Percentiles rank a stretch among this genome's conserved stretches.
phyloP scores from a whole-genome alignment of 2,797 vertebrate species.

The Sparidentex hasta region DNA sequence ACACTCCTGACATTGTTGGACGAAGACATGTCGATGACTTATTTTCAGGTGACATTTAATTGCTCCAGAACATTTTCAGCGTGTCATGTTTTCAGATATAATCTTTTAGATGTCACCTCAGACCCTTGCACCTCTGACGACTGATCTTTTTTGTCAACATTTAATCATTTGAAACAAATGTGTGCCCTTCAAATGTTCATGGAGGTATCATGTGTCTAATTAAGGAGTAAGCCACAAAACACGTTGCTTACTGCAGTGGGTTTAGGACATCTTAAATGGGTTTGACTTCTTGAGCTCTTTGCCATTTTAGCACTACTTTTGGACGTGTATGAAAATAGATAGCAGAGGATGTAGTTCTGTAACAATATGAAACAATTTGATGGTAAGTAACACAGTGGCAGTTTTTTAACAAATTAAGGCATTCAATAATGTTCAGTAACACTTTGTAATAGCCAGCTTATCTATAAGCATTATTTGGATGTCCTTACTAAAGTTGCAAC shows the following conservation, averaged over 20 bases:
- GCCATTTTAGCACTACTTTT: neutral
- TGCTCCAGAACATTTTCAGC: neutral
- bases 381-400: neutral
- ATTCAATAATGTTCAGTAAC: neutral
- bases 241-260: neutral
- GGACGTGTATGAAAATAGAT: neutral
- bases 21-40: neutral
- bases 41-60: neutral
- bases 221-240: slow-evolving; percentile 2
- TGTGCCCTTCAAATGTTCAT: neutral
- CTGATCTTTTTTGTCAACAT: slow-evolving; percentile 1
- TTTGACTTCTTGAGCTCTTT: neutral
- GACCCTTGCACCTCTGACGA: neutral
- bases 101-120: neutral
- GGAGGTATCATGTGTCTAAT: slow-evolving; percentile 3
- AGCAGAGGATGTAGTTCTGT: neutral
- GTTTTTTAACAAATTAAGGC: neutral
- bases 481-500: no score
- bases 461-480: no score
- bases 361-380: neutral
- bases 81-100: neutral
- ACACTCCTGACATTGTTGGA: neutral
- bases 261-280: neutral
- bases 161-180: slow-evolving; percentile 1
- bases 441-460: no score